Evolutionary conservation across 2,113 vertebrate genomes (phyloP).

Genomic region (Sardina pilchardus): DNA sequence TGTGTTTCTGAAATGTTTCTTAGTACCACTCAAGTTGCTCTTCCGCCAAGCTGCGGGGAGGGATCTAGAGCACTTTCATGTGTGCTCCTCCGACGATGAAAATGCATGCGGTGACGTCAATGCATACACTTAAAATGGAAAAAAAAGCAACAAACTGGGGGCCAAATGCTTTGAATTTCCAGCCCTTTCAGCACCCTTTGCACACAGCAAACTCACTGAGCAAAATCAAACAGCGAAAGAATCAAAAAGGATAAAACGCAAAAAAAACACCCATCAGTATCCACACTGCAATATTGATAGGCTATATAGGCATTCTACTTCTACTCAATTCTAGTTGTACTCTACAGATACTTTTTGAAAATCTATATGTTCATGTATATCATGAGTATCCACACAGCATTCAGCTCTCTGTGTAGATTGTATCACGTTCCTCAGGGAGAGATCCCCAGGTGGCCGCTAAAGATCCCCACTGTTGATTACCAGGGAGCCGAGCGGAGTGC

Average conservation of each 20-base stretch:
- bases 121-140: not conserved
- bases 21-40: not conserved
- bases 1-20: conserved; percentile 3
- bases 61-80: not conserved
- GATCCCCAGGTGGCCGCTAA: not conserved
- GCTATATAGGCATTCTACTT: not conserved
- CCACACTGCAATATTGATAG: not conserved
- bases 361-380: not conserved
- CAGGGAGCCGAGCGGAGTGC: not conserved
- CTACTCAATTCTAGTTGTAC: not conserved
- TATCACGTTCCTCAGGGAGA: not conserved
- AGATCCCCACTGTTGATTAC: not conserved
- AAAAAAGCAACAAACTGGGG: not conserved
- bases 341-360: not conserved
- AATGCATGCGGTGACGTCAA: not conserved
- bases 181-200: not conserved
- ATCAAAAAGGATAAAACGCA: not conserved
- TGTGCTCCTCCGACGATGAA: not conserved
- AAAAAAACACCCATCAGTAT: not conserved
- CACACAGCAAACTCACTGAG: not conserved
- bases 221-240: not conserved
- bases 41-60: not conserved
- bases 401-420: not conserved
- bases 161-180: not conserved
- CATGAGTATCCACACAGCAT: not conserved